Conservation (phyloP, 2,888 invertebrate genomes). For the Epirrita christyi region DNA sequence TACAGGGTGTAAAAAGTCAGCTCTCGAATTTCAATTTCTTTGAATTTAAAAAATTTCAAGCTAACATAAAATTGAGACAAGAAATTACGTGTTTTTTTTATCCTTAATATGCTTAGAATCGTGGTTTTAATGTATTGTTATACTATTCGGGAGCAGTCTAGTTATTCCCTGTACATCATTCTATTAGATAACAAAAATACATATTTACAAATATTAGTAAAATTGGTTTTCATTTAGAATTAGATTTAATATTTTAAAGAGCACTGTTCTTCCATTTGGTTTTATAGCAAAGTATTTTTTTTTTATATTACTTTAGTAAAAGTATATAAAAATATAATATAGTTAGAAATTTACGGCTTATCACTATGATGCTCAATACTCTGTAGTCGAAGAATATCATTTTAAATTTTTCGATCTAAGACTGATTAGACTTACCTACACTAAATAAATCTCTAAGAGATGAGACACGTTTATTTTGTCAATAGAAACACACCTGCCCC, state of each 20-base stretch:
- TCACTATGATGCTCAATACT: conserved; percentile 62
- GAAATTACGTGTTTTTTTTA: no score
- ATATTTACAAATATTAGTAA: conserved; percentile 20
- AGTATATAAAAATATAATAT: conserved; percentile 11
- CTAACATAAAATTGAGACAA: no score
- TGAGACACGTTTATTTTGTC: conserved; percentile 37
- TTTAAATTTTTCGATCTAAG: conserved; percentile 74
- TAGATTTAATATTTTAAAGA: conserved; percentile 10
- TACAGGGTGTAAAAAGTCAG: neutral
- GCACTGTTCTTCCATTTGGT: conserved; percentile 52
- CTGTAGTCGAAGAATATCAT: conserved; percentile 42
- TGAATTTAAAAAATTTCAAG: no score
- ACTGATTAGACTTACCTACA: conserved; percentile 78
- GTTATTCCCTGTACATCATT: conserved; percentile 19
- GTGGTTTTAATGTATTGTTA: no score
- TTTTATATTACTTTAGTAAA: conserved; percentile 9
- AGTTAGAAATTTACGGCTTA: conserved; percentile 47
- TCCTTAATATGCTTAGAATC: no score
- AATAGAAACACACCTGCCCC: neutral
- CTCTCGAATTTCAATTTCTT: no score
- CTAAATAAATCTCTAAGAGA: conserved; percentile 18
- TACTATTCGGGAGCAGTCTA: no score
- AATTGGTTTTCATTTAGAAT: neutral
- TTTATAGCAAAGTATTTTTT: conserved; percentile 12
- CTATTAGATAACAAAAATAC: conserved; percentile 25